phyloP scores from a whole-genome alignment of 2,888 invertebrate genomes.

The Dugesia japonica region DNA sequence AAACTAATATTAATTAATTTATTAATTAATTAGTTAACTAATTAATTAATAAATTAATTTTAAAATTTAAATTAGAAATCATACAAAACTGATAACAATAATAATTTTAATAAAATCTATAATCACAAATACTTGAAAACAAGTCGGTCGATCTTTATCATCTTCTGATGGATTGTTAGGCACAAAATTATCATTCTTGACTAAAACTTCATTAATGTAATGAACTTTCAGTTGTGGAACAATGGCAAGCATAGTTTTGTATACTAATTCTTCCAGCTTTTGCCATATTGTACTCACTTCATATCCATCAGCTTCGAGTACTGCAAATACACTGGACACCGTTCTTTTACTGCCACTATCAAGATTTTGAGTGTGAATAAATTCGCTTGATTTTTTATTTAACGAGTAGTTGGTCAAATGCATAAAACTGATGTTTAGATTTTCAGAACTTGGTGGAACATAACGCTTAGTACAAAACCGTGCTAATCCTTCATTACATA shows the following conservation, averaged over 20 bases:
- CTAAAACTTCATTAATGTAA: constrained; percentile 41
- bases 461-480: constrained; percentile 50
- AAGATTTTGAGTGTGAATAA: constrained; percentile 45
- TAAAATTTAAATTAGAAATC: too few relatives aligned
- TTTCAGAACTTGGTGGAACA: constrained; percentile 46
- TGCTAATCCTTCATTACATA: constrained; percentile 47
- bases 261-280: constrained; percentile 47
- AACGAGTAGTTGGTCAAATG: constrained; percentile 51
- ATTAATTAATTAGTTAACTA: too few relatives aligned
- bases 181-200: constrained; percentile 36
- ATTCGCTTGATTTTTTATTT: constrained; percentile 48
- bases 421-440: constrained; percentile 48
- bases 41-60: too few relatives aligned
- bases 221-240: constrained; percentile 49
- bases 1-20: too few relatives aligned
- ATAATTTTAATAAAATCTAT: too few relatives aligned
- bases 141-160: constrained; percentile 45
- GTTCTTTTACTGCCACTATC: constrained; percentile 49
- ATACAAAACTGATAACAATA: too few relatives aligned
- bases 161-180: neutral
- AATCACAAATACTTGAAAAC: constrained; percentile 50
- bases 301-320: constrained; percentile 42
- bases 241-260: constrained; percentile 50
- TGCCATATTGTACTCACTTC: constrained; percentile 46
- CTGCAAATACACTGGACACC: constrained; percentile 47